Base-by-base conservation (phyloP, 2,113 vertebrate genomes). In the Malurus melanocephalus region DNA sequence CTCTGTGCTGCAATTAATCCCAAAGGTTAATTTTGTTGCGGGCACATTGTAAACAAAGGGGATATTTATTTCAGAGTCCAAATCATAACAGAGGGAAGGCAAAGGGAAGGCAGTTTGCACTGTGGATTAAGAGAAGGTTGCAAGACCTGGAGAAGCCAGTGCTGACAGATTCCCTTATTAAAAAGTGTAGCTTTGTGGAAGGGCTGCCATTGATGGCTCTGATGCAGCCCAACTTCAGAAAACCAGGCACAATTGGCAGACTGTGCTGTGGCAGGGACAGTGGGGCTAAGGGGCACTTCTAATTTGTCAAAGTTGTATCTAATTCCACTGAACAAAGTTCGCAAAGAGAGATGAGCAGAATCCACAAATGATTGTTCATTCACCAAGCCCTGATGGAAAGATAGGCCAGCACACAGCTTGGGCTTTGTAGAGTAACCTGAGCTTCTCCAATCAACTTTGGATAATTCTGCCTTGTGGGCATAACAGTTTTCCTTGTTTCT, bases 271-370 rank as follows among this genome's bases (percentile, higher is more conserved):
- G 89, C 42, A 46, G 90, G 94, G 95, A 96, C 93, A 80, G 80
- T 49, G 65, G 94, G 96, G 96, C 93, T 83, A 74, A 80, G 77
- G 92, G 96, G 95, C 95, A 91, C 95, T 95, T 97, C 98, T 98
- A 98, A 98, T 98, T 98, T 98, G 98, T 98, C 97, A 97, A 96
- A 97, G 97, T 97, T 98, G 97, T 98, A 98, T 98, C 97, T 98
- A 96, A 97, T 98, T 98, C 97, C 98, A 97, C 91, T 46, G 97
- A 97, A 98, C 97, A 98, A 98, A 98, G 98, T 97, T 97, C 1
- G 51, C 92, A 96, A 94, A 96, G 97, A 97, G 97, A 97, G 97
- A 98, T 97, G 97, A 97, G 97, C 96, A 96, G 96, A 97, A 96
- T 94, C 97, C 96, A 96, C 95, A 96, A 96, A 97, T 97, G 94